Conservation (phyloP, 1,140 invertebrate genomes). For the Drosophila kurseongensis region DNA sequence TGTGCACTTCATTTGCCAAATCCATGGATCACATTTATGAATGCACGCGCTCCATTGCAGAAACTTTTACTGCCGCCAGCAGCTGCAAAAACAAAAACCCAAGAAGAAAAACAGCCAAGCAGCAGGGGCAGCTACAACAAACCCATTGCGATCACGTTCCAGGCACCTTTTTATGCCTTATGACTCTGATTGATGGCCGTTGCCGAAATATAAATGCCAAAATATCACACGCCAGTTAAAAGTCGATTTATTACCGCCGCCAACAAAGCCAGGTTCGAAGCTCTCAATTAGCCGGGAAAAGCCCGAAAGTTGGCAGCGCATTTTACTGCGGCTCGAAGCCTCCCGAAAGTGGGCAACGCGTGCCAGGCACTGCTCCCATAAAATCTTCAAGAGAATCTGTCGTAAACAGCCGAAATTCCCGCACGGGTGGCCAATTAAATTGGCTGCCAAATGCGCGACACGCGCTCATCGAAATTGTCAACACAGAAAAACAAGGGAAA, state of each 20-base stretch:
- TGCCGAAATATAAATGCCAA: constrained; percentile 64
- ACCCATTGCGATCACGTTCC: constrained; percentile 62
- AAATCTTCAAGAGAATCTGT: constrained; percentile 19
- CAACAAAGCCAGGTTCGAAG: constrained; percentile 22
- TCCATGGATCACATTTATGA: constrained; percentile 23
- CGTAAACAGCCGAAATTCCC: constrained; percentile 37
- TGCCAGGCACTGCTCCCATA: constrained; percentile 18
- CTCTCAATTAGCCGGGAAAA: constrained; percentile 26
- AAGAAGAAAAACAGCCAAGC: neutral
- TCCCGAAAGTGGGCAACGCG: constrained; percentile 34
- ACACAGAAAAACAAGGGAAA: constrained; percentile 23
- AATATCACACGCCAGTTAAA: constrained; percentile 62
- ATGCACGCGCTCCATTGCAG: constrained; percentile 13
- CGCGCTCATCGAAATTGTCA: constrained; percentile 42
- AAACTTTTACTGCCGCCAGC: constrained; percentile 35
- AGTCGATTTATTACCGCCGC: constrained; percentile 53
- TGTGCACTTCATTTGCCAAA: constrained; percentile 19
- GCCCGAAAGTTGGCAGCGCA: constrained; percentile 32
- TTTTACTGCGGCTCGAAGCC: neutral
- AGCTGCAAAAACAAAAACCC: constrained; percentile 7
- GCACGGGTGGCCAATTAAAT: constrained; percentile 62
- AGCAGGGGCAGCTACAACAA: neutral
- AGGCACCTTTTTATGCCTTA: constrained; percentile 52
- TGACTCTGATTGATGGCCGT: constrained; percentile 62
- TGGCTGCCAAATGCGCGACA: constrained; percentile 57